These are phyloP conservation scores for Neoarius graeffei DNA, from an alignment of 2,113 vertebrate genomes.

Conservation along the genomic window DNA sequence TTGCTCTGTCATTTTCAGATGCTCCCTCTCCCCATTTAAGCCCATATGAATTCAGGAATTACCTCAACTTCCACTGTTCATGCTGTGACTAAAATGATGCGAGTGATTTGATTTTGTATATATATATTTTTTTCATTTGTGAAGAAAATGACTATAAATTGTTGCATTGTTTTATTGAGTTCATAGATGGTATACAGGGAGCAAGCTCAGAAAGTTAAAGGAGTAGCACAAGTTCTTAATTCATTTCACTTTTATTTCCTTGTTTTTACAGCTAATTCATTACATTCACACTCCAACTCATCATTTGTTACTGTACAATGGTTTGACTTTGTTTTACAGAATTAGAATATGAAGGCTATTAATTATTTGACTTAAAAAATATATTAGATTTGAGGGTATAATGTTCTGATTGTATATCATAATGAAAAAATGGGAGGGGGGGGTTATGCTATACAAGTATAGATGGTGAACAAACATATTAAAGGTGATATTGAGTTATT, in stretches of 20 bases:
- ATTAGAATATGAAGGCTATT: background rate
- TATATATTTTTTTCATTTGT: constrained; percentile 43
- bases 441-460: background rate
- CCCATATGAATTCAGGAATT: constrained; percentile 48
- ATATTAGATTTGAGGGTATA: background rate
- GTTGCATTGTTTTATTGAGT: constrained; percentile 39
- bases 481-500: background rate
- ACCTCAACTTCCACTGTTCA: constrained; percentile 53
- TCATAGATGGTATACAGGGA: constrained; percentile 42
- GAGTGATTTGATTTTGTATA: constrained; percentile 50
- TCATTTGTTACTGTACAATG: background rate
- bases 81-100: constrained; percentile 47
- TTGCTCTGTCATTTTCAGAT: constrained; percentile 18
- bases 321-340: background rate
- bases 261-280: constrained; percentile 14
- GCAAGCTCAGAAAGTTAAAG: constrained; percentile 15
- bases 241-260: constrained; percentile 16
- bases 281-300: background rate
- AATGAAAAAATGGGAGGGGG: background rate
- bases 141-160: constrained; percentile 48
- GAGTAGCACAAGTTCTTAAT: constrained; percentile 44
- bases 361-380: constrained; percentile 1
- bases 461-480: background rate
- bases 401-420: background rate
- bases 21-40: constrained; percentile 28